A percentile compares a stretch with the other conserved stretches of the same genome.
These are phyloP conservation scores for Pseudopleuronectes americanus DNA, from an alignment of 2,797 vertebrate species.

Conservation along the genomic window DNA sequence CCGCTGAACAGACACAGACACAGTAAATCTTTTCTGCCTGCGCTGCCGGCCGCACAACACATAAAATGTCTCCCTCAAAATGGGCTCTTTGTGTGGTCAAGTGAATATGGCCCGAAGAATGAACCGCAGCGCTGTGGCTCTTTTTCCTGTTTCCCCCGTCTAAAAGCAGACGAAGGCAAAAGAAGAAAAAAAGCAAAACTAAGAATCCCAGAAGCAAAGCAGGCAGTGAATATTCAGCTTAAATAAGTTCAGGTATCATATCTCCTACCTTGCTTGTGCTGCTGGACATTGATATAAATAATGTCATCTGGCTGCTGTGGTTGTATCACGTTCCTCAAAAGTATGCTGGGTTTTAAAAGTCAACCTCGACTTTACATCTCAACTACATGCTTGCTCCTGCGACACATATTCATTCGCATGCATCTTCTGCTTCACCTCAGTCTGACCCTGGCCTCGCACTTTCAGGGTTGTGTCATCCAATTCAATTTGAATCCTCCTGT, in stretches of 20 bases:
- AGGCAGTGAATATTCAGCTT: conserved; percentile 59
- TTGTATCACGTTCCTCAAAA: conserved; percentile 19
- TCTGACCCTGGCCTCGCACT: conserved; percentile 51
- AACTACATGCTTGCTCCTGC: conserved; percentile 19
- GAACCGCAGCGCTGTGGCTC: conserved; percentile 75
- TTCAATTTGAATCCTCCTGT: conserved; percentile 46
- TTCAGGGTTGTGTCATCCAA: conserved; percentile 48
- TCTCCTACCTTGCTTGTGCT: neutral
- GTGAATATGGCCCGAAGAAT: conserved; percentile 79
- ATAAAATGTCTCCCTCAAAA: conserved; percentile 80
- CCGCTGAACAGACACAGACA: conserved; percentile 71
- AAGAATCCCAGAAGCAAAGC: conserved; percentile 54
- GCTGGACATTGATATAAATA: conserved; percentile 31
- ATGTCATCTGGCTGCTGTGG: conserved; percentile 21
- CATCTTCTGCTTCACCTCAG: conserved; percentile 47
- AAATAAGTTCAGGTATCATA: conserved; percentile 56
- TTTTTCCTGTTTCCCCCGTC: conserved; percentile 82
- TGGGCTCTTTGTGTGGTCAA: conserved; percentile 84
- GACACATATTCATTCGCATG: conserved; percentile 39
- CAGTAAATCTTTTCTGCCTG: conserved; percentile 77
- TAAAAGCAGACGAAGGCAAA: conserved; percentile 72
- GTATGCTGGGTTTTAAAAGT: conserved; percentile 30
- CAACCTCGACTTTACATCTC: neutral
- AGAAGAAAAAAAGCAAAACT: conserved; percentile 54
- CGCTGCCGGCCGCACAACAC: conserved; percentile 71